Evolutionary conservation across 2,113 vertebrate species (phyloP).

Genomic region (Poicephalus meyeri): DNA sequence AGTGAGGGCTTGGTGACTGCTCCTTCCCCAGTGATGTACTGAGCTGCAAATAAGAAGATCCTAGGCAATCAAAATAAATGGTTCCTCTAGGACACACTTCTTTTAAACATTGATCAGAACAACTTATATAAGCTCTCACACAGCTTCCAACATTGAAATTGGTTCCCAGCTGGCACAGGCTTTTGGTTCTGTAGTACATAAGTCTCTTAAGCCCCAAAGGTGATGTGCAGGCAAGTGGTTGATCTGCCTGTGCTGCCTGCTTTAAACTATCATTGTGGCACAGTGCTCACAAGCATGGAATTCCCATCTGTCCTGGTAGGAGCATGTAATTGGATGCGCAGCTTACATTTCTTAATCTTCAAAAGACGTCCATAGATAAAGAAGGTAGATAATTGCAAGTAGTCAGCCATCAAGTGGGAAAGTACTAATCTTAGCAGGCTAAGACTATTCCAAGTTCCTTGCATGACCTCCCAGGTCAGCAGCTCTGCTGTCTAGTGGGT

Average conservation of each 20-base stretch:
- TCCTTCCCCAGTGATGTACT: background rate
- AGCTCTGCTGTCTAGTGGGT: background rate
- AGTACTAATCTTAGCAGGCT: background rate
- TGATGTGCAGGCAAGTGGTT: background rate
- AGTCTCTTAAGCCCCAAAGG: background rate
- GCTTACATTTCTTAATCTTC: background rate
- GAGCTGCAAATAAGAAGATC: background rate
- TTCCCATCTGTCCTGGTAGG: background rate
- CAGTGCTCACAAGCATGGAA: background rate
- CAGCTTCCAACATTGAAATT: background rate
- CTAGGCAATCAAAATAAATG: background rate
- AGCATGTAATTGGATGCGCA: background rate
- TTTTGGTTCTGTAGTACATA: background rate
- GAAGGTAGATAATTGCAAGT: background rate
- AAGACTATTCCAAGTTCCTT: background rate
- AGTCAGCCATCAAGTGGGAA: background rate
- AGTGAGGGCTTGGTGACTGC: background rate
- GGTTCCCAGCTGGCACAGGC: background rate
- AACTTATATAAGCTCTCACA: background rate
- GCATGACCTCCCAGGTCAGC: background rate
- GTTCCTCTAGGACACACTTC: background rate
- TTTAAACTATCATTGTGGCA: accelerated
- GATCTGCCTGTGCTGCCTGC: background rate
- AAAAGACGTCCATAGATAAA: background rate
- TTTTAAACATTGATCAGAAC: background rate